Conservation (phyloP, 2,888 invertebrate genomes). For the Asteroscopus sphinx region DNA sequence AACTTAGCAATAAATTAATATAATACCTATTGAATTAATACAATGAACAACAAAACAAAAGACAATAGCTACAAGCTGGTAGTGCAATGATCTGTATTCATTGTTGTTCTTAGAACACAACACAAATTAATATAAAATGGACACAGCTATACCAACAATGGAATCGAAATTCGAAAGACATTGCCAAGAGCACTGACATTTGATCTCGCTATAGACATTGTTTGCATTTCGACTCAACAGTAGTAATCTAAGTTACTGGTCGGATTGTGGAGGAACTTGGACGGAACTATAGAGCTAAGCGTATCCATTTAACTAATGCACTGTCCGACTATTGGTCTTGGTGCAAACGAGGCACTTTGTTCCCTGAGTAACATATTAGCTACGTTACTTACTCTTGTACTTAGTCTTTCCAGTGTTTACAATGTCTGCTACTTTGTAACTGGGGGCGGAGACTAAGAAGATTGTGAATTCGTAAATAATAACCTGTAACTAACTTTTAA, state of each 20-base stretch:
- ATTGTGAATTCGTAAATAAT: slow-evolving; percentile 24
- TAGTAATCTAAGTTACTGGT: slow-evolving; percentile 83
- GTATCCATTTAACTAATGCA: slow-evolving; percentile 88
- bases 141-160: slow-evolving; percentile 30
- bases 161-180: slow-evolving; percentile 57
- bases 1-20: slow-evolving; percentile 12
- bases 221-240: slow-evolving; percentile 79
- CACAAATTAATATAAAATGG: slow-evolving; percentile 20
- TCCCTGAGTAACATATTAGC: slow-evolving; percentile 81
- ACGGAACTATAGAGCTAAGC: slow-evolving; percentile 79
- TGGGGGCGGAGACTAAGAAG: slow-evolving; percentile 26
- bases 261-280: slow-evolving; percentile 84
- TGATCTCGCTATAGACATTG: slow-evolving; percentile 74
- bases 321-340: slow-evolving; percentile 87
- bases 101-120: slow-evolving; percentile 11
- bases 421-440: slow-evolving; percentile 48
- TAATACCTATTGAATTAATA: slow-evolving; percentile 4
- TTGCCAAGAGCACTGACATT: slow-evolving; percentile 72
- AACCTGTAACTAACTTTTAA: no score
- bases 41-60: slow-evolving; percentile 5
- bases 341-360: slow-evolving; percentile 86
- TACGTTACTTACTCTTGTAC: slow-evolving; percentile 65
- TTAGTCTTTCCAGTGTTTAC: slow-evolving; percentile 63
- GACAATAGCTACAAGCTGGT: neutral
- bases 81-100: slow-evolving; percentile 2